A percentile compares a stretch with the other conserved stretches of the same genome.
phyloP scores from a whole-genome alignment of 2,797 vertebrate genomes.

The Arctocebus calabarensis region DNA sequence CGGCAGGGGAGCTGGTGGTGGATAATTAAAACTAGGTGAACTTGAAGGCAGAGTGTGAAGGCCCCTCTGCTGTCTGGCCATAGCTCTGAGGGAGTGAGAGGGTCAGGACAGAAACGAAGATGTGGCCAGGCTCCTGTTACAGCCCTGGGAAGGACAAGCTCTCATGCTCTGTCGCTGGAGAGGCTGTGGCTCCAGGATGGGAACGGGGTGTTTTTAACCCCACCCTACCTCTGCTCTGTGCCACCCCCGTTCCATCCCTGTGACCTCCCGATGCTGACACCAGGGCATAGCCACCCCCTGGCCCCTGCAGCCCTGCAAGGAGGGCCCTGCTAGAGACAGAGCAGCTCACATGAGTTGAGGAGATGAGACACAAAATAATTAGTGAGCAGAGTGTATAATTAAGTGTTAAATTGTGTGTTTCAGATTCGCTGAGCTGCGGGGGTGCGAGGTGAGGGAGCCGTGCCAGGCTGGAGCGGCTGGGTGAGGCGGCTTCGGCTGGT shows the following conservation, averaged over 20 bases:
- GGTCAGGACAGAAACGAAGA: not conserved
- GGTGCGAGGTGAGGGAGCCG: not conserved
- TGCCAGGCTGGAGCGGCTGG: not conserved
- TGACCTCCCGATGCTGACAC: not conserved
- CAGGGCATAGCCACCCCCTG: fast-evolving
- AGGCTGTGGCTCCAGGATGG: not conserved
- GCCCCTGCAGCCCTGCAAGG: too few species aligned
- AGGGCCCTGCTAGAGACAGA: not conserved
- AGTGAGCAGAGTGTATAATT: slow-evolving; percentile 74
- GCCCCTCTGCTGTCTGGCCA: not conserved
- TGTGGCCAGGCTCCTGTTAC: not conserved
- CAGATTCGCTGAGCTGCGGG: slow-evolving; percentile 30
- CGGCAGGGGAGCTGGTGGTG: fast-evolving
- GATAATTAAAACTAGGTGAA: fast-evolving
- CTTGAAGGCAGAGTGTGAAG: not conserved
- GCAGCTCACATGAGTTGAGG: not conserved
- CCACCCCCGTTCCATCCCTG: fast-evolving
- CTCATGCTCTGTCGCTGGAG: not conserved
- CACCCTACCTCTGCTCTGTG: too few species aligned
- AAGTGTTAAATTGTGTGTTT: slow-evolving; percentile 76
- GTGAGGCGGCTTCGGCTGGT: not conserved
- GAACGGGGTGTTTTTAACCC: fast-evolving
- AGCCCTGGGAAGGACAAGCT: not conserved
- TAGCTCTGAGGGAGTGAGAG: not conserved
- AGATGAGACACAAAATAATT: slow-evolving; percentile 70